These are phyloP conservation scores for Bombus balteatus DNA, from an alignment of 1,140 invertebrate genomes.

Conservation along the genomic window DNA sequence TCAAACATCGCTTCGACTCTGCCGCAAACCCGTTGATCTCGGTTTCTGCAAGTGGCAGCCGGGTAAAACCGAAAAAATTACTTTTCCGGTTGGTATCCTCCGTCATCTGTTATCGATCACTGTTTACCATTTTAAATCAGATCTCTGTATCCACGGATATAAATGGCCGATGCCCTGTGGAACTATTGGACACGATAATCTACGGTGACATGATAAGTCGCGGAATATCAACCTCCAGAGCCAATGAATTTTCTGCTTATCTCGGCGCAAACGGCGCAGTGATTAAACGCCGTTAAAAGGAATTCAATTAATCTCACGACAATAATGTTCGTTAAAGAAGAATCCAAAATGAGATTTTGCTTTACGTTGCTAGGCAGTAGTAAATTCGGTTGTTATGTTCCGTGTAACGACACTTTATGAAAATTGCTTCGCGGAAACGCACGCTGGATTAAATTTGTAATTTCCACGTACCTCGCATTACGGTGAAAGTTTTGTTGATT, in stretches of 20 bases:
- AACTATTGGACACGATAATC: background rate
- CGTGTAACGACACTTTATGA: too few relatives aligned
- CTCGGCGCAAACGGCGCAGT: too few relatives aligned
- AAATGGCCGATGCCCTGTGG: too few relatives aligned
- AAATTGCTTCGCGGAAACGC: too few relatives aligned
- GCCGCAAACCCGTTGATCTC: background rate
- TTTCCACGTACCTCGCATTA: too few relatives aligned
- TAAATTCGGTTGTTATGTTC: too few relatives aligned
- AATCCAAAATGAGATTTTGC: too few relatives aligned
- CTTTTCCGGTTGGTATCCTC: background rate
- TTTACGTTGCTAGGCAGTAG: too few relatives aligned
- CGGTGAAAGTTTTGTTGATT: too few relatives aligned
- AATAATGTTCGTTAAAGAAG: background rate
- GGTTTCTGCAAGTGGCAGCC: conserved; percentile 10
- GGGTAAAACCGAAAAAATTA: conserved; percentile 3
- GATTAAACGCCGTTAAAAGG: background rate
- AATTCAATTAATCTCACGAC: background rate
- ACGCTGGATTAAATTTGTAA: too few relatives aligned
- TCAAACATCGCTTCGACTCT: background rate
- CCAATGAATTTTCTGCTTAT: background rate
- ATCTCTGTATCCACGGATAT: background rate
- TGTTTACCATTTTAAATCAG: conserved; percentile 8
- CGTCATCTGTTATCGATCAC: background rate
- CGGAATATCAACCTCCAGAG: background rate
- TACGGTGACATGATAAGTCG: background rate